Base-by-base conservation (phyloP, 2,113 vertebrate genomes). In the Osmerus eperlanus region DNA sequence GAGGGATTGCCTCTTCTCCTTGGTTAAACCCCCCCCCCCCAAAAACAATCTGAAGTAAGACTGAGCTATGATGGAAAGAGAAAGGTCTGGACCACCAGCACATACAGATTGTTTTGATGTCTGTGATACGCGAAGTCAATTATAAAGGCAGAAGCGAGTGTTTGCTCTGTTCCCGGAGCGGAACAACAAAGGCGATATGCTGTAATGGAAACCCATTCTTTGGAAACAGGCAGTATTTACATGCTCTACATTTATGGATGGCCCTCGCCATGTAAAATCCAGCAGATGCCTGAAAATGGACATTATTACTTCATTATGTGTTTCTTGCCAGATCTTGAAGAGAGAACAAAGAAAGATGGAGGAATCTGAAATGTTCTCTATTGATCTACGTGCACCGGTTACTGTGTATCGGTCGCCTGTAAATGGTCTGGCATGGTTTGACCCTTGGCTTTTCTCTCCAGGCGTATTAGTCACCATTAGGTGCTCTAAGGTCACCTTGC, bases 131-230 rank as follows among this genome's bases (percentile, higher is more conserved):
- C 83, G 85, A 84, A 85, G 86, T 90, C 90, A 87, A 91, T 92
- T 91, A 91, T 89, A 87, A 89, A 89, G 65, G 74, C 81, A 78
- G 83, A 14, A 72, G 87, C 78, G 84, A 89, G 83, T 83, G 80
- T 85, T 85, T 86, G 83, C 84, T 87, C 68, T 68, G 70, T 87
- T 85, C 86, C 79, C 84, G 9, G 78, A 89, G 82, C 85, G 85
- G 79, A 86, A 84, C 83, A 77, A 78, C 83, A 73, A 84, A 73
- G 85, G 75, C 79, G 79, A 86, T 80, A 85, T 82, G 77, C 80
- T 88, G 86, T 91, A 90, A 91, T 90, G 83, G 86, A 91, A 92
- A 90, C 80, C 83, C 81, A 75, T 85, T 89, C 89, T 91, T 77
- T 83, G 88, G 89, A 91, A 87, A 89, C 87, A 83, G 65, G 70